These are phyloP conservation scores for Tyto alba DNA, from an alignment of 2,113 vertebrate species.

Conservation along the genomic window DNA sequence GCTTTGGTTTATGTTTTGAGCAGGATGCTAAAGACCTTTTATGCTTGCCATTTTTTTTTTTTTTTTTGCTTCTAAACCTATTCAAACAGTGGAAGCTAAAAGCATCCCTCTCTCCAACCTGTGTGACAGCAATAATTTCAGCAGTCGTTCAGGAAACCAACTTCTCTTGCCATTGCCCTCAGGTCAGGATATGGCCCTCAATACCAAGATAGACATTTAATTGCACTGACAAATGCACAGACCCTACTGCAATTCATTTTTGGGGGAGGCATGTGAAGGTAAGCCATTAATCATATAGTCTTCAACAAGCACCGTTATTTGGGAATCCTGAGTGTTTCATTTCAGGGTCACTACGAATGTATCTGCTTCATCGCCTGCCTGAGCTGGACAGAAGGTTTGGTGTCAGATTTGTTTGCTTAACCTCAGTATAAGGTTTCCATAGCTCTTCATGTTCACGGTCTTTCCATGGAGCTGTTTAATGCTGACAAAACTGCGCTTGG, in stretches of 20 bases:
- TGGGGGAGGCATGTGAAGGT: background rate
- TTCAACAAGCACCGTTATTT: background rate
- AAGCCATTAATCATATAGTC: background rate
- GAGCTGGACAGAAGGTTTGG: background rate
- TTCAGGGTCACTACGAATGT: background rate
- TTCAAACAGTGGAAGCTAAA: background rate
- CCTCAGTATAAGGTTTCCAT: constrained; percentile 2
- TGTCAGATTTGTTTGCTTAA: constrained; percentile 46
- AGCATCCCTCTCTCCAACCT: background rate
- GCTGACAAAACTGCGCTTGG: background rate
- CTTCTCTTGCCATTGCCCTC: background rate
- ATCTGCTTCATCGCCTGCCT: background rate
- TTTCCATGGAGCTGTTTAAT: background rate
- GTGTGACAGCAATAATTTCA: background rate
- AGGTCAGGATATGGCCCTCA: background rate
- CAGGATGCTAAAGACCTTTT: background rate
- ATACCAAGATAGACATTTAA: background rate
- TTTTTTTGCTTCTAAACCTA: background rate
- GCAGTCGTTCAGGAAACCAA: background rate
- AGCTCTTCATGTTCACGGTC: background rate
- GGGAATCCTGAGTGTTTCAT: background rate
- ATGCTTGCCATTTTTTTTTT: background rate
- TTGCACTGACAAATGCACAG: fast-evolving
- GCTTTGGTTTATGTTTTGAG: background rate
- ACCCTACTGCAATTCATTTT: background rate